phyloP scores from a whole-genome alignment of 1,140 invertebrate genomes.

The Frieseomelitta varia region DNA sequence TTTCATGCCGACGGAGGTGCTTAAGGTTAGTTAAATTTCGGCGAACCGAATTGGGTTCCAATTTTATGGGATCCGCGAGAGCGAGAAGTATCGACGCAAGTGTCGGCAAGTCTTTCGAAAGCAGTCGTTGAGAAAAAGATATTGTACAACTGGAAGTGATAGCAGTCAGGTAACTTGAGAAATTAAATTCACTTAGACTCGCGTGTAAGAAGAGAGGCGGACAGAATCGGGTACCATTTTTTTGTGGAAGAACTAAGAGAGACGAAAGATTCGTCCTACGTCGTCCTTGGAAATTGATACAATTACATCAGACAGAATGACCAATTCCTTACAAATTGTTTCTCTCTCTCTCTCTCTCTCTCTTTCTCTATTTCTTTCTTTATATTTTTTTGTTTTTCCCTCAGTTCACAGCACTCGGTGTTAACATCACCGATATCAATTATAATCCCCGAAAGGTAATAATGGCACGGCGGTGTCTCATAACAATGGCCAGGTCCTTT shows the following conservation, averaged over 20 bases:
- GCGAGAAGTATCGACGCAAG: too few relatives aligned
- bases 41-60: too few relatives aligned
- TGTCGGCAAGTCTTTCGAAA: background rate
- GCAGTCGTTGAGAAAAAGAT: background rate
- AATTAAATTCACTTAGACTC: slow-evolving; percentile 10
- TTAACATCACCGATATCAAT: slow-evolving; percentile 48
- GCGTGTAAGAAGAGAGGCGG: background rate
- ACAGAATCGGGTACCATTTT: background rate
- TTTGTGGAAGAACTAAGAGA: background rate
- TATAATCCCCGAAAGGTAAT: slow-evolving; percentile 51
- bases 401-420: background rate
- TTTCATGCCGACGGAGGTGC: too few relatives aligned
- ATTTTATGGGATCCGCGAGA: background rate
- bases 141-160: background rate
- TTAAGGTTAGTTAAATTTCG: background rate
- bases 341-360: background rate
- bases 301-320: slow-evolving; percentile 52
- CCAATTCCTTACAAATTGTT: slow-evolving; percentile 10
- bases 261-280: slow-evolving; percentile 13
- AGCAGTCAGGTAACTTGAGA: background rate
- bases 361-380: background rate
- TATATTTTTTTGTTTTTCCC: slow-evolving; percentile 1
- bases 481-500: slow-evolving; percentile 42
- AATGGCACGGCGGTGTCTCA: slow-evolving; percentile 37
- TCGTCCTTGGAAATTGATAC: slow-evolving; percentile 52